Evolutionary conservation across 2,113 vertebrate genomes (phyloP).

Genomic region (Rhodinocichla rosea): DNA sequence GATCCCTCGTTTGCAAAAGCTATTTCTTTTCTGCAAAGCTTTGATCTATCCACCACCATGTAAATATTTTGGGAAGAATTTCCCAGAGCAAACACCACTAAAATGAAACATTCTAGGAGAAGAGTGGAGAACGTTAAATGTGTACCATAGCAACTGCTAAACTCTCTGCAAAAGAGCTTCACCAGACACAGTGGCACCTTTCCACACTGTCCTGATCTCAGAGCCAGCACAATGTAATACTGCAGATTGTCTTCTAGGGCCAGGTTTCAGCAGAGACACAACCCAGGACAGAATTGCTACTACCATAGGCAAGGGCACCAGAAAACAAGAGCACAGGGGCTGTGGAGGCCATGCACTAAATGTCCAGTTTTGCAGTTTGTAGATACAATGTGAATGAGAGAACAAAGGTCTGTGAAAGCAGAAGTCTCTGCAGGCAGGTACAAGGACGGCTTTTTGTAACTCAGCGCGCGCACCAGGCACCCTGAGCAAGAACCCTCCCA

Average conservation of each 20-base stretch:
- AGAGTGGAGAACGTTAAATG: not conserved
- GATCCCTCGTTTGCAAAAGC: not conserved
- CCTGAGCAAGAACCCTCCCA: not conserved
- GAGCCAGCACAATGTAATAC: accelerated
- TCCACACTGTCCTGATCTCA: not conserved
- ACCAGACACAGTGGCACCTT: not conserved
- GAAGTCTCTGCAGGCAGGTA: not conserved
- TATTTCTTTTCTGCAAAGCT: not conserved
- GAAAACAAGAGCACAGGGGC: not conserved
- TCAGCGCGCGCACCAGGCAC: accelerated
- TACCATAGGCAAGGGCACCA: not conserved
- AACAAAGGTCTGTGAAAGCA: not conserved
- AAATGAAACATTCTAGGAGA: not conserved
- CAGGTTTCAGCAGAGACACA: not conserved
- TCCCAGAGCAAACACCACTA: not conserved
- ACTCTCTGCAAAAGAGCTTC: not conserved
- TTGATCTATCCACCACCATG: not conserved
- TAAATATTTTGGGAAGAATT: conserved; percentile 27
- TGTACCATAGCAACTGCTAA: not conserved
- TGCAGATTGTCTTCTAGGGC: accelerated
- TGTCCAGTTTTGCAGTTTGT: not conserved
- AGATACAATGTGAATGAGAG: not conserved
- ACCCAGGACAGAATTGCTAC: not conserved
- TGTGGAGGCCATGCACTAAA: not conserved
- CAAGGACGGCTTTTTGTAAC: accelerated